Base-by-base conservation (phyloP, 2,797 vertebrate genomes). In the Galaxias olidus region DNA sequence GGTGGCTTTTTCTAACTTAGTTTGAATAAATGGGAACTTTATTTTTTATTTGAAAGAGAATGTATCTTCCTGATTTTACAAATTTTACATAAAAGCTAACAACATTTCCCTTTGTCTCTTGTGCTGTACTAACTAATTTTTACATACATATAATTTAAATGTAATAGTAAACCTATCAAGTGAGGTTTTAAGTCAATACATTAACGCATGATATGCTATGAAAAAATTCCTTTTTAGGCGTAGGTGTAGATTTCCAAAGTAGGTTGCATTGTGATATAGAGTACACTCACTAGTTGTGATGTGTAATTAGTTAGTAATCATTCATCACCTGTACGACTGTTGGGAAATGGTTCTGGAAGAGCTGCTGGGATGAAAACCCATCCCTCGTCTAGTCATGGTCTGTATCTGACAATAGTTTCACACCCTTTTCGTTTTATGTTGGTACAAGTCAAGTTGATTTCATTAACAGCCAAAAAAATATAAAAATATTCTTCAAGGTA, bases 1-100 rank as follows among this genome's bases (percentile, higher is more conserved):
- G 68, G 59, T 75, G 59, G 74, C 75, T 53, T n/a, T 42, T 43
- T 45, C 56, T 44, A 44, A 18, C 55, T 43, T n/a, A 8, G 13
- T 10, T 70, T 58, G 56, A 58, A 30, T 30, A 30, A 30, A 30
- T 30, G 30, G 6, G 30, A 30, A 30, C 30, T 2, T n/a, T n/a
- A 13, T 44, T 44, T 44, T 4, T n/a, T 15, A 43, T 7, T n/a
- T 44, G 42, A 58, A 45, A 44, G n/a, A 58, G 11, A 19, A 7
- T 17, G 42, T 17, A 10, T 9, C 14, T n/a, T 44, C 44, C 43
- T 18, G 1, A 41, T 53, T 10, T 53, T 7, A 52, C 8, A 8
- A 9, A 18, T 17, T 30, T 30, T 30, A 30, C 30, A 30, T 30
- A 30, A 3, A 30, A 30, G 6, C 30, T 3, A 6, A 30, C 30